phyloP scores from a whole-genome alignment of 2,888 invertebrate species.

The Temnothorax unifasciatus region DNA sequence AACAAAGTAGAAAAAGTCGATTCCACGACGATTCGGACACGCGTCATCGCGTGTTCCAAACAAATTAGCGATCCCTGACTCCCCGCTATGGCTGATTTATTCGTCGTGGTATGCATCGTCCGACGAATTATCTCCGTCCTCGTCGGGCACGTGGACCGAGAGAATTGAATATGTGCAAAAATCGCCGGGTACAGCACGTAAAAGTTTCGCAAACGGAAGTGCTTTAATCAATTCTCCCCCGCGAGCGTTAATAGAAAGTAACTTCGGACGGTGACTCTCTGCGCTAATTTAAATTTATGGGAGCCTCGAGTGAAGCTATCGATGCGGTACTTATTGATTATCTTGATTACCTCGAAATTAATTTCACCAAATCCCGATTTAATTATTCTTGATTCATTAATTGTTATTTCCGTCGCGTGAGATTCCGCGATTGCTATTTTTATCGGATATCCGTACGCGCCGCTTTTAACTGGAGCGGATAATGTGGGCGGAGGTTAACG shows the following conservation, averaged over 20 bases:
- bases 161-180: slow-evolving; percentile 56
- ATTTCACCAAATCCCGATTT: neutral
- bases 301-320: neutral
- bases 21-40: slow-evolving; percentile 56
- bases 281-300: slow-evolving; percentile 42
- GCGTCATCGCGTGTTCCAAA: slow-evolving; percentile 68
- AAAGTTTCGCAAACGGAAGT: slow-evolving; percentile 47
- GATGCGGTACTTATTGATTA: slow-evolving; percentile 19
- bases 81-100: slow-evolving; percentile 45
- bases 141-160: slow-evolving; percentile 10
- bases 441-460: neutral
- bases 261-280: slow-evolving; percentile 47
- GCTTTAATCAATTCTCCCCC: slow-evolving; percentile 51
- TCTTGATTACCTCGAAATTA: slow-evolving; percentile 4
- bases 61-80: slow-evolving; percentile 66
- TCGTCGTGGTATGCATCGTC: slow-evolving; percentile 55
- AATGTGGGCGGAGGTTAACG: slow-evolving; percentile 66
- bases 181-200: slow-evolving; percentile 39
- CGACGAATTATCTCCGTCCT: slow-evolving; percentile 51
- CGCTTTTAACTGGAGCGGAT: neutral
- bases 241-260: slow-evolving; percentile 54
- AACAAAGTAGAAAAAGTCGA: slow-evolving; percentile 55
- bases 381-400: slow-evolving; percentile 4
- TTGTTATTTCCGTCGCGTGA: neutral
- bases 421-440: neutral